These are phyloP conservation scores for Lycocerus yunnanus DNA, from an alignment of 2,888 invertebrate genomes.

Conservation along the genomic window DNA sequence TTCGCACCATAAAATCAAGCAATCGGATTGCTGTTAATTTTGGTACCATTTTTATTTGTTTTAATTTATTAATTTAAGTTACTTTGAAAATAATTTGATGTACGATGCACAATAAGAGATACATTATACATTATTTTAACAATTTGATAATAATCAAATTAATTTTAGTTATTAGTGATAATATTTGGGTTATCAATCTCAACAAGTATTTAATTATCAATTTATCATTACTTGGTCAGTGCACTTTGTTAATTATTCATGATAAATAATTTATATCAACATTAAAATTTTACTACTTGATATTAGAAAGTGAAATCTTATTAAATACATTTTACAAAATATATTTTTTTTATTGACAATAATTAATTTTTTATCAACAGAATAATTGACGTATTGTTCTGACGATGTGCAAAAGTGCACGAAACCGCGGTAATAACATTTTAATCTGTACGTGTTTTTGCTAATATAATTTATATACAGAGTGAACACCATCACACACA, in stretches of 20 bases:
- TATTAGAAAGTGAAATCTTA: not conserved
- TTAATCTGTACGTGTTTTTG: no score
- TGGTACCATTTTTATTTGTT: no score
- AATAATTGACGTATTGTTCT: no score
- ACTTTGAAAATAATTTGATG: no score
- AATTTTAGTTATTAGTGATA: not conserved
- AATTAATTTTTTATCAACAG: no score
- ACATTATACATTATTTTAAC: not conserved
- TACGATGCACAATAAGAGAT: not conserved
- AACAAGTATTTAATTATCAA: not conserved
- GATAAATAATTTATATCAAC: conserved; percentile 4
- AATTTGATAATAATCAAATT: not conserved
- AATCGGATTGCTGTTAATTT: not conserved
- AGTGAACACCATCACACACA: no score
- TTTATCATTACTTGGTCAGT: conserved; percentile 13
- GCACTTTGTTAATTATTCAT: conserved; percentile 17
- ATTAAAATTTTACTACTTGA: not conserved
- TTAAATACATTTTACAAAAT: not conserved
- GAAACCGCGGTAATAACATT: no score
- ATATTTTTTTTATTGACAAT: no score
- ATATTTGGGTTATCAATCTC: not conserved
- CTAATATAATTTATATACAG: no score
- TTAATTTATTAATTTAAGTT: not conserved
- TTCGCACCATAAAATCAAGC: not conserved
- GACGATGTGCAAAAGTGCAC: no score